These are phyloP conservation scores for Coregonus ussuriensis DNA, from an alignment of 2,797 vertebrate genomes.

Conservation along the genomic window DNA sequence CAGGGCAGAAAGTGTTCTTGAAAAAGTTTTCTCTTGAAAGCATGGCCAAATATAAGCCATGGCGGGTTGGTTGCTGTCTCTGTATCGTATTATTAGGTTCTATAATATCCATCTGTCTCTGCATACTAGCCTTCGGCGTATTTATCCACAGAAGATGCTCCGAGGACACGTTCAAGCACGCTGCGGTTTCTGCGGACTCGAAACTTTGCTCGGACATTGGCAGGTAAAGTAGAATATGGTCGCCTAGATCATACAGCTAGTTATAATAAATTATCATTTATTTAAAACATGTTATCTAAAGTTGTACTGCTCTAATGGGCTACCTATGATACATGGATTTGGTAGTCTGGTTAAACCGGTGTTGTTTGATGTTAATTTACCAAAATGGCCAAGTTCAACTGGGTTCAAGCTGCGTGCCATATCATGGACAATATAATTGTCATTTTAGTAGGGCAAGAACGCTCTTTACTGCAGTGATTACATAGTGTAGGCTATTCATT, in stretches of 20 bases:
- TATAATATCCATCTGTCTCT: conserved; percentile 42
- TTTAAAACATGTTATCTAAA: background rate
- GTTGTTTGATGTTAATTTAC: background rate
- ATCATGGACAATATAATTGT: background rate
- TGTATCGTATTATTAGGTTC: conserved; percentile 14
- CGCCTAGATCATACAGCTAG: background rate
- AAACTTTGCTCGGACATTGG: conserved; percentile 67
- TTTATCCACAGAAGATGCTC: conserved; percentile 38
- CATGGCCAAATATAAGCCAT: conserved; percentile 60
- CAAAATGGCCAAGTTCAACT: background rate
- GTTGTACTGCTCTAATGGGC: background rate
- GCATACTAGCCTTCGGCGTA: conserved; percentile 19
- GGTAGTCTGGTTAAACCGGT: background rate
- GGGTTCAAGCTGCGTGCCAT: too few species aligned
- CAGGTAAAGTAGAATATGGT: conserved; percentile 56
- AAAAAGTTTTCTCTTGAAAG: background rate
- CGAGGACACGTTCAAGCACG: conserved; percentile 52
- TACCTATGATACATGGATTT: too few species aligned
- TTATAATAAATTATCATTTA: background rate
- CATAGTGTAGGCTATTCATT: background rate
- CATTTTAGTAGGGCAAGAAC: background rate
- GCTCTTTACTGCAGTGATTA: background rate
- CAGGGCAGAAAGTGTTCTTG: background rate
- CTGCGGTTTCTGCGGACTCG: conserved; percentile 75
- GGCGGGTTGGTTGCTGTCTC: conserved; percentile 47